Evolutionary conservation across 2,888 invertebrate species (phyloP).

Genomic region (Phymatocera aterrima): DNA sequence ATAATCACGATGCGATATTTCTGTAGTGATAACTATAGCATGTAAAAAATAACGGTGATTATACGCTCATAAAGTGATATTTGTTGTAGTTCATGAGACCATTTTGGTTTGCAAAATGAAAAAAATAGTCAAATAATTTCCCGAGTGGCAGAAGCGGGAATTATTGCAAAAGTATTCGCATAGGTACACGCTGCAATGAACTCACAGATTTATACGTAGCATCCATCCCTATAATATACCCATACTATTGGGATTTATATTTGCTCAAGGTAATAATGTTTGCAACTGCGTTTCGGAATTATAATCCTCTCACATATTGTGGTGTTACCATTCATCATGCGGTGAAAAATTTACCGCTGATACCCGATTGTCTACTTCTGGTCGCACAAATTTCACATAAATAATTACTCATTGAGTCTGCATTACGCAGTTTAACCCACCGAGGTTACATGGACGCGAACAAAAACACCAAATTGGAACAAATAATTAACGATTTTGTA

Average conservation of each 20-base stretch:
- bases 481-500: not conserved
- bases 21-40: not conserved
- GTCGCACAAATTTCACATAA: not conserved
- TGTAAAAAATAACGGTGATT: not conserved
- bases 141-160: not conserved
- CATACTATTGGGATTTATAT: not conserved
- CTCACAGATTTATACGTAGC: not conserved
- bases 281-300: conserved; percentile 15
- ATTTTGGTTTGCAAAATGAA: not conserved
- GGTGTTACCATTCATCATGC: not conserved
- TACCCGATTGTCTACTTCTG: not conserved
- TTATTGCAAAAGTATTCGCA: not conserved
- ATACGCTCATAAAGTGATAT: not conserved
- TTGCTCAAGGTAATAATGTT: conserved; percentile 20
- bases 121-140: not conserved
- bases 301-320: conserved; percentile 6
- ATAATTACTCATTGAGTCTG: not conserved
- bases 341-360: not conserved
- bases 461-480: not conserved
- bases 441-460: not conserved
- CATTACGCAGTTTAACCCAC: not conserved
- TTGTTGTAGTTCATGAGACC: not conserved
- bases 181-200: not conserved
- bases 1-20: not conserved
- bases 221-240: no score